Percentiles rank a stretch among this genome's conserved stretches.
Evolutionary conservation across 1,140 invertebrate genomes (phyloP).

Genomic region (Ptiloglossa arizonensis): DNA sequence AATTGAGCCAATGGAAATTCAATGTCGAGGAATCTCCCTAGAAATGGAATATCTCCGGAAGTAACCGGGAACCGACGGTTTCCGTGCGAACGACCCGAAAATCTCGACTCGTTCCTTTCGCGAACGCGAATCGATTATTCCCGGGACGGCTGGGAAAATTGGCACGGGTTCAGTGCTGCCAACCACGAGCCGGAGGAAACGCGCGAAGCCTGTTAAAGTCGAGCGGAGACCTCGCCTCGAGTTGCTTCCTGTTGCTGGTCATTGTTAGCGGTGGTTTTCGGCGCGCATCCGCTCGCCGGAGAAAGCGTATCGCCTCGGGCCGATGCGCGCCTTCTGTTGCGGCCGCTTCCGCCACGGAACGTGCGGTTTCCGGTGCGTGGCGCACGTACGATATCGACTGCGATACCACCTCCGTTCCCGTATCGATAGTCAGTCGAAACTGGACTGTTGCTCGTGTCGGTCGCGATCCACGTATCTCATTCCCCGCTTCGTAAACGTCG

Average conservation of each 20-base stretch:
- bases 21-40: too few species aligned
- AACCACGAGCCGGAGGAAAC: constrained; percentile 13
- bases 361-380: constrained; percentile 75
- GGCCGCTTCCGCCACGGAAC: constrained; percentile 70
- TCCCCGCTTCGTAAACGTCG: constrained; percentile 1
- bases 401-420: constrained; percentile 43
- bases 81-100: too few species aligned
- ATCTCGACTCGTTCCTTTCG: too few species aligned
- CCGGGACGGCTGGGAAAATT: neutral
- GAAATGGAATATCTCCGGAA: too few species aligned
- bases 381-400: constrained; percentile 58
- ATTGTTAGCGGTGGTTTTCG: constrained; percentile 57
- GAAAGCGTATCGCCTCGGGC: constrained; percentile 63
- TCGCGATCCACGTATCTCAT: constrained; percentile 28
- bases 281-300: constrained; percentile 57
- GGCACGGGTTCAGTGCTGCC: too few species aligned
- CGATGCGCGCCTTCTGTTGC: constrained; percentile 62
- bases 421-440: constrained; percentile 71
- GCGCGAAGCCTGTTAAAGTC: constrained; percentile 49
- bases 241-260: constrained; percentile 31
- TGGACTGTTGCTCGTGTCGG: constrained; percentile 50
- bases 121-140: too few species aligned
- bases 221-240: constrained; percentile 5
- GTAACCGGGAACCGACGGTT: too few species aligned
- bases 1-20: too few species aligned